Evolutionary conservation across 2,888 invertebrate species (phyloP), one percentile per base, ranked within the genome.

Genomic region (Clostera curtula): DNA sequence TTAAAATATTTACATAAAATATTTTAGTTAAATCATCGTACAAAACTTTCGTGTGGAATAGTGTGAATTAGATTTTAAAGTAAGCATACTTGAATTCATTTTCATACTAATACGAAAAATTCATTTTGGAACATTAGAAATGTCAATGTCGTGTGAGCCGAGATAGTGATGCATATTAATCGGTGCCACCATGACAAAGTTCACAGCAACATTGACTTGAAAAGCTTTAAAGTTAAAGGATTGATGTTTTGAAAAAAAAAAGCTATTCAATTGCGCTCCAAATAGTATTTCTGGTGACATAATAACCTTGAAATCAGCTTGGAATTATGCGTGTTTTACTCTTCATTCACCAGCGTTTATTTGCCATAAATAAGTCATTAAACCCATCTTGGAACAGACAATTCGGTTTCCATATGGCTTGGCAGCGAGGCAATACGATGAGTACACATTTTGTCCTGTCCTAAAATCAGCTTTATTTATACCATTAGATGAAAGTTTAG

Each of bases 321-420:
- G 41, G 49, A 43, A 46, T 51, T 56, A 49, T 46, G 33, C 41
- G 32, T 45, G 33, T 27, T 35, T 29, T 29, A 24, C 29, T 33
- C 30, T 34, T 31, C 36, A 34, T 34, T 36, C 51, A 53, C 56
- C 49, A 51, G 55, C 36, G 55, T 60, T 66, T 64, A 64, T 69
- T 62, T 56, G 58, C 57, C 58, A 64, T 71, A 66, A 68, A 70
- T 63, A 56, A 57, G 52, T 56, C 56, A 58, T 70, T 56, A 63
- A 63, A 59, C 41, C 33, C 40, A 38, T 41, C 48, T 50, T 49
- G 40, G 31, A 33, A 35, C 31, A 40, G 52, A 47, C 50, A 50
- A 59, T 62, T 59, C 49, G 35, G 41, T 46, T 48, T 28, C 35
- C 40, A 52, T 49, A 35, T 40, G 50, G 42, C 36, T 50, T 59